These are phyloP conservation scores for Hemibates koningsi DNA, from an alignment of 2,113 vertebrate species.

Conservation along the genomic window DNA sequence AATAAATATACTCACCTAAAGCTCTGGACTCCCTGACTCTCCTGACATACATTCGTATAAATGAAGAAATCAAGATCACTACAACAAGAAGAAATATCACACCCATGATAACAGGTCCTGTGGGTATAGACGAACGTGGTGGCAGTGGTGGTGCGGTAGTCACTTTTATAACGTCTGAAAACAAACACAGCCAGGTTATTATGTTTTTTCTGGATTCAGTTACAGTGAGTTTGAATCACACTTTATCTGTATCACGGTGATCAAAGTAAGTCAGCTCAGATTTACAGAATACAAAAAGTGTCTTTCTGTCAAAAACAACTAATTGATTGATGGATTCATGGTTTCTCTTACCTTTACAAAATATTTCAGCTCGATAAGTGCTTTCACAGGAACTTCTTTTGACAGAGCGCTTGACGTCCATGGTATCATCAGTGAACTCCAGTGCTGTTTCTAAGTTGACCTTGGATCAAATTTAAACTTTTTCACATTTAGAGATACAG, in stretches of 20 bases:
- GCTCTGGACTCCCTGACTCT: not conserved
- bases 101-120: not conserved
- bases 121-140: fast-evolving
- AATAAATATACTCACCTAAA: constrained; percentile 4
- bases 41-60: not conserved
- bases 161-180: fast-evolving
- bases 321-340: not conserved
- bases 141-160: fast-evolving
- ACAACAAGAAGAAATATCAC: not conserved
- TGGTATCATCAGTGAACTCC: fast-evolving
- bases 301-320: not conserved
- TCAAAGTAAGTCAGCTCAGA: not conserved
- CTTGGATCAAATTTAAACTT: not conserved
- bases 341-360: not conserved
- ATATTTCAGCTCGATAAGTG: fast-evolving
- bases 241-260: not conserved
- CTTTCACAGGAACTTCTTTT: fast-evolving
- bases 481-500: not conserved
- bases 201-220: not conserved
- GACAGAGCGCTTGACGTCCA: not conserved
- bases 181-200: not conserved
- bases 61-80: not conserved
- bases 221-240: not conserved
- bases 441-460: fast-evolving
- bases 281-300: not conserved